phyloP scores from a whole-genome alignment of 2,797 vertebrate species.

The Peromyscus melanophrys region DNA sequence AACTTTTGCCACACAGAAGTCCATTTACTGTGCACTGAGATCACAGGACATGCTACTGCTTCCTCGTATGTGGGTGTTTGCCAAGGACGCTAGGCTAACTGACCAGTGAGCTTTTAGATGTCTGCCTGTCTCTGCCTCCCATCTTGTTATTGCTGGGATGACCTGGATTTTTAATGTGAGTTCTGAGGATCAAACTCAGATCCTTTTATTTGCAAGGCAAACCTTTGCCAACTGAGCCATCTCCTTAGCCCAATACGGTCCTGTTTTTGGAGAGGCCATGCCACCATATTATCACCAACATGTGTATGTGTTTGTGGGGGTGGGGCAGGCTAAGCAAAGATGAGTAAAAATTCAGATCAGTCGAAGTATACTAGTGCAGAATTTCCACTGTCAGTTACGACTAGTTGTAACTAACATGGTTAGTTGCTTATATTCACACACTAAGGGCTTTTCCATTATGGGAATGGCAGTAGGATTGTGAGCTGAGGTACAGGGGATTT shows the following conservation, averaged over 20 bases:
- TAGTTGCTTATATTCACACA: not conserved
- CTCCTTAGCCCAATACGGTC: not conserved
- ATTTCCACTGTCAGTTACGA: accelerated
- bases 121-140: not conserved
- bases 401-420: not conserved
- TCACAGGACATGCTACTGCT: not conserved
- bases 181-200: not conserved
- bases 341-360: not conserved
- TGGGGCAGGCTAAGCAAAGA: not conserved
- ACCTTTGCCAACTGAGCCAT: not conserved
- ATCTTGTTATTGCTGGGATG: not conserved
- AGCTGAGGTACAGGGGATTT: not conserved
- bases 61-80: not conserved
- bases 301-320: not conserved
- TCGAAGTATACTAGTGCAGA: not conserved
- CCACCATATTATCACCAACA: not conserved
- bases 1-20: not conserved
- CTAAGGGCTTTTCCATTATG: not conserved
- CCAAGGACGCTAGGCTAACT: not conserved
- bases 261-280: not conserved
- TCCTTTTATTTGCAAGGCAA: not conserved
- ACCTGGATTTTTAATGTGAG: not conserved
- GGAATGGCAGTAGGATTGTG: not conserved
- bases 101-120: not conserved
- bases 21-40: not conserved